Evolutionary conservation across 2,113 vertebrate species (phyloP).

Genomic region (Bos javanicus): DNA sequence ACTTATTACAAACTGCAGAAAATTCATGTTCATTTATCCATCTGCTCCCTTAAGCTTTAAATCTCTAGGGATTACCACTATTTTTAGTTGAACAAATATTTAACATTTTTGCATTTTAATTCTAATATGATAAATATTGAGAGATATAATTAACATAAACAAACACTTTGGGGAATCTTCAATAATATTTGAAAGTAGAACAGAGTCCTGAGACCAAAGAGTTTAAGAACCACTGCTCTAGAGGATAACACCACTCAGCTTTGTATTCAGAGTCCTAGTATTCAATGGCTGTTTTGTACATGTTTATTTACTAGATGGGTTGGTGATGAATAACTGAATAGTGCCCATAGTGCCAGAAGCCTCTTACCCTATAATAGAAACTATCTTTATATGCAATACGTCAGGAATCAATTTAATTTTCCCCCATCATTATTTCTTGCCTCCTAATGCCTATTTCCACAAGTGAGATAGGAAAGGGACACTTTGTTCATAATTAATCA

Average conservation of each 20-base stretch:
- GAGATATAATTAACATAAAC: background rate
- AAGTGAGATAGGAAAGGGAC: background rate
- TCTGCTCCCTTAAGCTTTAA: background rate
- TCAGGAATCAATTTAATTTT: background rate
- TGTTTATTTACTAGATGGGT: background rate
- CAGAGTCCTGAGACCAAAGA: background rate
- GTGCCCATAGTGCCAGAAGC: background rate
- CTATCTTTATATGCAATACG: background rate
- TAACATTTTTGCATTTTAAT: background rate
- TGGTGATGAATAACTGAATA: background rate
- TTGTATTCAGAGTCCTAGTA: background rate
- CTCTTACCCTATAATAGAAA: background rate
- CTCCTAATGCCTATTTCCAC: background rate
- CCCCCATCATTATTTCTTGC: background rate
- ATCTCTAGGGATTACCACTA: background rate
- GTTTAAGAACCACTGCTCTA: background rate
- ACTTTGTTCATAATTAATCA: background rate
- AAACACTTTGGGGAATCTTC: background rate
- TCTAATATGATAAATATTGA: slow-evolving; percentile 19
- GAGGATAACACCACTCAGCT: background rate
- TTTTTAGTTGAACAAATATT: slow-evolving; percentile 9
- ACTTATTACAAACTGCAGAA: background rate
- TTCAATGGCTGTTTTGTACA: background rate
- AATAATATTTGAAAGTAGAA: background rate
- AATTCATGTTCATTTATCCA: background rate